Percentiles rank a stretch among this genome's conserved stretches.
Evolutionary conservation across 2,888 invertebrate genomes (phyloP).

Genomic region (Chrysodeixis includens): DNA sequence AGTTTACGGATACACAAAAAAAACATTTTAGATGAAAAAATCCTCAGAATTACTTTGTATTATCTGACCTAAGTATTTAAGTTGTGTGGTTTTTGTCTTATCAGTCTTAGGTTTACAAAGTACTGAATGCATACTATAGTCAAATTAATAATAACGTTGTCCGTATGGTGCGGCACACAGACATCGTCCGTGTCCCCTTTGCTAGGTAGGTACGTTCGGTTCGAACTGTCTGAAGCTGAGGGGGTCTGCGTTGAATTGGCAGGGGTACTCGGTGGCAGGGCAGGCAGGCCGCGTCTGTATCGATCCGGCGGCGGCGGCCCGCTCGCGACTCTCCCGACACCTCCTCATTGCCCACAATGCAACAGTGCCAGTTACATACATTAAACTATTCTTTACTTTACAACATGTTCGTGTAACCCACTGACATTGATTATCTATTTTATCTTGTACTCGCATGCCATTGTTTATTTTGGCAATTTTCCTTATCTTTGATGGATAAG

Average conservation of each 20-base stretch:
- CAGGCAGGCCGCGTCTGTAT: constrained; percentile 66
- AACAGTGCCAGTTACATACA: constrained; percentile 53
- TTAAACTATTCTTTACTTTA: constrained; percentile 21
- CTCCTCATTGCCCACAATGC: constrained; percentile 68
- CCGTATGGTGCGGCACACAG: not conserved
- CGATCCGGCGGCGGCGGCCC: constrained; percentile 68
- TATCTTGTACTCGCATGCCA: constrained; percentile 32
- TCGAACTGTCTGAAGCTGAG: constrained; percentile 58
- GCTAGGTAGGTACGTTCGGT: constrained; percentile 29
- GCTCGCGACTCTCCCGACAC: constrained; percentile 67
- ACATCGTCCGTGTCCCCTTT: constrained; percentile 9
- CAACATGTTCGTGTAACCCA: constrained; percentile 29
- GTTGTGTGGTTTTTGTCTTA: not conserved
- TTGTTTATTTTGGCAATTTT: constrained; percentile 36
- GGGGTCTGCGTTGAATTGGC: constrained; percentile 68
- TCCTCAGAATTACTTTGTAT: not conserved
- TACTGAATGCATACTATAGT: not conserved
- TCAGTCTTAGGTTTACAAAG: not conserved
- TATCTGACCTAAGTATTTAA: not conserved
- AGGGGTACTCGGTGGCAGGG: constrained; percentile 72
- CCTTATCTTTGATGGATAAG: constrained; percentile 23
- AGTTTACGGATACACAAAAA: too few relatives aligned
- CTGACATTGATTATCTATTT: constrained; percentile 47
- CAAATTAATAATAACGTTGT: not conserved
- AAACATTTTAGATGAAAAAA: too few relatives aligned